These are phyloP conservation scores for Calycopis cecrops DNA, from an alignment of 1,140 invertebrate species.

Conservation along the genomic window DNA sequence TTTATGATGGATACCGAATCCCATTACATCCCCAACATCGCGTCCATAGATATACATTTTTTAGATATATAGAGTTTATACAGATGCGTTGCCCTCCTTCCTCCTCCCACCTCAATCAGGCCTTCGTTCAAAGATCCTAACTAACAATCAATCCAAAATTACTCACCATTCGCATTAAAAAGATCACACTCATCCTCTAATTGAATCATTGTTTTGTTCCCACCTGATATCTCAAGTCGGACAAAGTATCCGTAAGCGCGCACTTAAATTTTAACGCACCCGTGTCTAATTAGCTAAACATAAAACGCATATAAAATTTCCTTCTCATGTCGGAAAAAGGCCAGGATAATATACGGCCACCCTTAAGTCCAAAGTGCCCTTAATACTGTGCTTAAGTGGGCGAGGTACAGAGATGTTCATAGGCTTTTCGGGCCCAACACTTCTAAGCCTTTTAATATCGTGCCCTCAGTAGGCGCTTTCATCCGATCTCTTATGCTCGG, in stretches of 20 bases:
- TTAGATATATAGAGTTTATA: too few relatives aligned
- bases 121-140: too few relatives aligned
- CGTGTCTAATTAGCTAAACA: constrained; percentile 38
- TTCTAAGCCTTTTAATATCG: constrained; percentile 72
- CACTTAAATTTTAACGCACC: constrained; percentile 37
- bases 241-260: constrained; percentile 29
- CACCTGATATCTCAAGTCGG: neutral
- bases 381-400: constrained; percentile 72
- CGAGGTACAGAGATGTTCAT: constrained; percentile 66
- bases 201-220: neutral
- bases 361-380: constrained; percentile 64
- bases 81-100: too few relatives aligned
- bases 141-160: too few relatives aligned
- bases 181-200: too few relatives aligned
- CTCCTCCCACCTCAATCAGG: too few relatives aligned
- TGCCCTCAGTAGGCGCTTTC: constrained; percentile 45
- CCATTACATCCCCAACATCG: too few relatives aligned
- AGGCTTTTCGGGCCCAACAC: constrained; percentile 68
- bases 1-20: too few relatives aligned
- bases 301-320: constrained; percentile 45
- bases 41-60: too few relatives aligned
- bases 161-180: too few relatives aligned
- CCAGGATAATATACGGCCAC: constrained; percentile 58
- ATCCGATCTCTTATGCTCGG: constrained; percentile 43
- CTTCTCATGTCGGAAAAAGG: constrained; percentile 42